These are phyloP conservation scores for Epizoanthus scotinus DNA, from an alignment of 92 coral and sea anemone species.

Conservation along the genomic window DNA sequence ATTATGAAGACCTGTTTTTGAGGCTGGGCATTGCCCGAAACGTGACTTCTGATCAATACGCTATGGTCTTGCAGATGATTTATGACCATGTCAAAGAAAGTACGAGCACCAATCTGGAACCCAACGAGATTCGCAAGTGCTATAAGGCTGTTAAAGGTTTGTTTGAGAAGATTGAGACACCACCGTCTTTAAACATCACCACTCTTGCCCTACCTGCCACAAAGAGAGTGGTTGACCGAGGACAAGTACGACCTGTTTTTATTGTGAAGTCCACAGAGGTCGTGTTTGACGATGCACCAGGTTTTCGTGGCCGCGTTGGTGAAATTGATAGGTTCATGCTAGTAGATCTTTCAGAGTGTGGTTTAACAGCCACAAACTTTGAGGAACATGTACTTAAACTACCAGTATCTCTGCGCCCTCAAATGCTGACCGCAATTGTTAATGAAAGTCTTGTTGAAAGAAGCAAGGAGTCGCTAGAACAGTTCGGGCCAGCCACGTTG, in stretches of 20 bases:
- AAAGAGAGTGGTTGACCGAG: not conserved
- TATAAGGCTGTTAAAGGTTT: conserved; percentile 61
- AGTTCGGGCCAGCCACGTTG: conserved; percentile 22
- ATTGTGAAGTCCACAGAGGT: conserved; percentile 48
- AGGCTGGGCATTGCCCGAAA: conserved; percentile 56
- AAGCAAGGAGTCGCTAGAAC: not conserved
- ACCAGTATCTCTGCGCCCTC: conserved; percentile 50
- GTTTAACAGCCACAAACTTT: conserved; percentile 31
- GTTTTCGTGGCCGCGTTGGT: conserved; percentile 54
- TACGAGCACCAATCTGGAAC: conserved; percentile 32
- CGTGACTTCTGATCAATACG: conserved; percentile 63
- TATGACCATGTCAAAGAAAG: not conserved
- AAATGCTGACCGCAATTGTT: conserved; percentile 56
- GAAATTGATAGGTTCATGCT: conserved; percentile 31
- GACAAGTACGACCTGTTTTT: not conserved
- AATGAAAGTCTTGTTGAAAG: conserved; percentile 40
- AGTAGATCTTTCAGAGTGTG: conserved; percentile 42
- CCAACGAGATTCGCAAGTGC: conserved; percentile 53
- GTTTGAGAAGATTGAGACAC: conserved; percentile 37
- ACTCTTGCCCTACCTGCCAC: conserved; percentile 59
- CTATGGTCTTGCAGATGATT: conserved; percentile 55
- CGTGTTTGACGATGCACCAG: conserved; percentile 65
- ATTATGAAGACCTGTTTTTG: conserved; percentile 38
- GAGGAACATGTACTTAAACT: conserved; percentile 46
- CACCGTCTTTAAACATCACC: not conserved